A percentile compares a stretch with the other conserved stretches of the same genome.
These are phyloP conservation scores for Paracentrotus lividus DNA, from an alignment of 53 echinoderm and acorn worm genomes.

Conservation along the genomic window DNA sequence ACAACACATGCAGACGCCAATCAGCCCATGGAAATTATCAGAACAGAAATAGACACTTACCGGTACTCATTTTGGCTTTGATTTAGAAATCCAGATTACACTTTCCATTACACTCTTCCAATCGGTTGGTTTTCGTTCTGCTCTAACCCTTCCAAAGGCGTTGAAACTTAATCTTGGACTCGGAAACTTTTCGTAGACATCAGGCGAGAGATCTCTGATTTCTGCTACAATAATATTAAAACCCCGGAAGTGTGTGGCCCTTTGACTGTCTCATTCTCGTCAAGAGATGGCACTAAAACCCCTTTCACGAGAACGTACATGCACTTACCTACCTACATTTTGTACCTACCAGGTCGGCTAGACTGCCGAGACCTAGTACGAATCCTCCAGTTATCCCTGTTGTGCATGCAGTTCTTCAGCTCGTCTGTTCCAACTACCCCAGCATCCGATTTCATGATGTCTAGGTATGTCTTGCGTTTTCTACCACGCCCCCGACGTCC, in stretches of 20 bases:
- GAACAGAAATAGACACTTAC: slow-evolving; percentile 4
- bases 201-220: not conserved
- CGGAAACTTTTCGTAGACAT: slow-evolving; percentile 6
- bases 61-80: slow-evolving; percentile 43
- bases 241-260: slow-evolving; percentile 28
- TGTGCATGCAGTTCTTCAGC: no score
- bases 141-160: not conserved
- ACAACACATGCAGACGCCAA: not conserved
- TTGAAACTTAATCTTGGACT: not conserved
- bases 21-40: not conserved
- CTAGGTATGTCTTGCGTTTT: no score
- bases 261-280: not conserved
- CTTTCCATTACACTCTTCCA: slow-evolving; percentile 29
- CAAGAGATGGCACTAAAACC: slow-evolving; percentile 23
- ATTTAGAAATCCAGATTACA: slow-evolving; percentile 54
- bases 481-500: no score
- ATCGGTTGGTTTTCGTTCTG: not conserved
- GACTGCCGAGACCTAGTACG: no score
- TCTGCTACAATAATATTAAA: not conserved
- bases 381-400: no score
- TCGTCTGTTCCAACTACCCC: no score
- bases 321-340: no score
- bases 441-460: no score
- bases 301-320: no score
- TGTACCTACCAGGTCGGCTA: no score